phyloP scores from a whole-genome alignment of 2,888 invertebrate genomes.

The Rhagium mordax region DNA sequence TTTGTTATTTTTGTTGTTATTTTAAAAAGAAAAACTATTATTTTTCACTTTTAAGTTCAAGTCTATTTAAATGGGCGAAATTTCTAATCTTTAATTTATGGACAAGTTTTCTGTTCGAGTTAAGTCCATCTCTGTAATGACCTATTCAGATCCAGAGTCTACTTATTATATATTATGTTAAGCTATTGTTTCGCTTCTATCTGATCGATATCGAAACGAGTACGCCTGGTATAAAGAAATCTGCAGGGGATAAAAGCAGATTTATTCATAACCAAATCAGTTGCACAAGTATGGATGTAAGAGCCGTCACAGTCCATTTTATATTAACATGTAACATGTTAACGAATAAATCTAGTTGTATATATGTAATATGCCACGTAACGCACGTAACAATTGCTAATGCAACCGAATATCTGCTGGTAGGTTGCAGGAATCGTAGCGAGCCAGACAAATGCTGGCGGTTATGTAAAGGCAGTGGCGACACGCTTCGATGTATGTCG shows the following conservation, averaged over 20 bases:
- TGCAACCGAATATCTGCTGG: conserved; percentile 13
- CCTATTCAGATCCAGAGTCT: no score
- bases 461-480: conserved; percentile 6
- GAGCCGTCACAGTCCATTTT: conserved; percentile 4
- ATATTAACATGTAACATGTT: conserved; percentile 17
- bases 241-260: neutral
- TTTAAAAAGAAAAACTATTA: no score
- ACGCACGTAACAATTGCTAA: conserved; percentile 13
- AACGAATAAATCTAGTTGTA: conserved; percentile 22
- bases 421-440: conserved; percentile 7
- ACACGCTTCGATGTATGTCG: neutral
- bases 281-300: conserved; percentile 7
- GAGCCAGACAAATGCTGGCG: neutral
- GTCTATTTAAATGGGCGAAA: no score
- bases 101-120: no score
- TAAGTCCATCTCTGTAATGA: no score
- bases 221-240: neutral
- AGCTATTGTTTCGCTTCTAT: no score
- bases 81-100: no score
- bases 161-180: no score
- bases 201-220: neutral
- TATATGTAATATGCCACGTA: conserved; percentile 12
- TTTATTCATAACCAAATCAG: neutral
- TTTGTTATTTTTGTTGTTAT: no score
- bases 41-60: no score